Evolutionary conservation across 1,140 invertebrate species (phyloP), one percentile per base, ranked within the genome.

Genomic region (Diplogasteroides magnus): DNA sequence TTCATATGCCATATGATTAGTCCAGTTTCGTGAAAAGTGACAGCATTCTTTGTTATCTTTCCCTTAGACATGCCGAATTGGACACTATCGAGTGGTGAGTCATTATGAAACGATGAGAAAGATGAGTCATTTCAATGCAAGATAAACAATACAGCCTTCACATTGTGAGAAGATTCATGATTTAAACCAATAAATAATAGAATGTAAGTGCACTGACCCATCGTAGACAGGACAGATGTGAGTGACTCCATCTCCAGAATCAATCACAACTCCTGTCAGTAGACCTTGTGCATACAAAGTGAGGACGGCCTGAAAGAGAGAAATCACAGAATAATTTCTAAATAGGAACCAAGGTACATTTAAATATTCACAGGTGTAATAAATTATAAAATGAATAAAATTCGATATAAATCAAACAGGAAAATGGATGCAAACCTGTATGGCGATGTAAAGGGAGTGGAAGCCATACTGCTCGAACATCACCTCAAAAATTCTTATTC

Each of bases 391-490:
- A 15, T 56, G 55, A 56, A 15, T 15, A 56, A 56, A 23, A 56
- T 19, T 28, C n/a, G 64, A 66, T 31, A 62, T 19, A 60, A 23
- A 27, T 0, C 26, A 59, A 66, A 61, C 32, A 19, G 25, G 27
- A 66, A n/a, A 63, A 64, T 14, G 11, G 37, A 66, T 58, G n/a
- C 11, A 26, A 59, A 80, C 78, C 85, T 97, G 94, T 67, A 99
- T 96, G 27, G 96, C 96, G 75, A 99, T 91, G 79, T 97, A 97
- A 26, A 92, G 89, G 72, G 93, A 92, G 84, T 92, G 89, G 84
- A 99, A 99, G 29, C 90, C 89, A 83, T 98, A 99, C 82, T 95
- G 95, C 85, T 99, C 97, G 86, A 99, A 98, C 96, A 99, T 99
- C 11, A 94, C 90, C 88, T 98, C 92, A 77, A 98, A 91, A 94